Evolutionary conservation across 2,113 vertebrate species (phyloP).

Genomic region (Lepisosteus osseus): DNA sequence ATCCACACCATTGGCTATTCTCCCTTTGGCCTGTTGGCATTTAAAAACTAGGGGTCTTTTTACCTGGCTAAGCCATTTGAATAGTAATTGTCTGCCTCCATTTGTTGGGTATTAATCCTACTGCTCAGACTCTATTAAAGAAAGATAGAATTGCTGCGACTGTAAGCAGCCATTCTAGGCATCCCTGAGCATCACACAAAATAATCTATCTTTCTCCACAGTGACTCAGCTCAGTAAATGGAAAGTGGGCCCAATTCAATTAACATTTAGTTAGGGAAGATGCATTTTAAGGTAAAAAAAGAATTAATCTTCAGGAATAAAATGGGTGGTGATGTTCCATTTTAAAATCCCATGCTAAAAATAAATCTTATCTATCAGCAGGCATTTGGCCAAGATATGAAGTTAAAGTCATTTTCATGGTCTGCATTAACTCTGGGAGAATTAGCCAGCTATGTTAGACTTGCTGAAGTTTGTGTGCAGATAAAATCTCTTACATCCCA

Average conservation of each 20-base stretch:
- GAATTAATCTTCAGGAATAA: not conserved
- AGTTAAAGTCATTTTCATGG: no score
- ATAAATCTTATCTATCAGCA: not conserved
- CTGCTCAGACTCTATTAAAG: slow-evolving; percentile 24
- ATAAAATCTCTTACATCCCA: no score
- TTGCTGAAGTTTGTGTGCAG: no score
- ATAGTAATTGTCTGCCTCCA: slow-evolving; percentile 16
- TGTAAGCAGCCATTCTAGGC: not conserved
- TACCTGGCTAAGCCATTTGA: slow-evolving; percentile 18
- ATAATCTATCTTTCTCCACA: slow-evolving; percentile 17
- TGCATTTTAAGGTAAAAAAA: not conserved
- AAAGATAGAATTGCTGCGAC: slow-evolving; percentile 14
- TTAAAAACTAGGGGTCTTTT: not conserved
- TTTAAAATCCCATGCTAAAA: not conserved
- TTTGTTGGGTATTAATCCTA: slow-evolving; percentile 16
- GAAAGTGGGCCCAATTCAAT: slow-evolving; percentile 13
- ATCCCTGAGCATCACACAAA: not conserved
- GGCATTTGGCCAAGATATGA: no score
- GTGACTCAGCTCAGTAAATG: not conserved
- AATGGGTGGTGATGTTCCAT: slow-evolving; percentile 3
- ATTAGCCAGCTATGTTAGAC: no score
- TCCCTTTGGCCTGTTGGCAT: not conserved
- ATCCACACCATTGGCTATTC: not conserved
- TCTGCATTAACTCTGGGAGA: no score
- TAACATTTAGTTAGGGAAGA: not conserved